Evolutionary conservation across 2,888 invertebrate species (phyloP).

Genomic region (Lomographa bimaculata): DNA sequence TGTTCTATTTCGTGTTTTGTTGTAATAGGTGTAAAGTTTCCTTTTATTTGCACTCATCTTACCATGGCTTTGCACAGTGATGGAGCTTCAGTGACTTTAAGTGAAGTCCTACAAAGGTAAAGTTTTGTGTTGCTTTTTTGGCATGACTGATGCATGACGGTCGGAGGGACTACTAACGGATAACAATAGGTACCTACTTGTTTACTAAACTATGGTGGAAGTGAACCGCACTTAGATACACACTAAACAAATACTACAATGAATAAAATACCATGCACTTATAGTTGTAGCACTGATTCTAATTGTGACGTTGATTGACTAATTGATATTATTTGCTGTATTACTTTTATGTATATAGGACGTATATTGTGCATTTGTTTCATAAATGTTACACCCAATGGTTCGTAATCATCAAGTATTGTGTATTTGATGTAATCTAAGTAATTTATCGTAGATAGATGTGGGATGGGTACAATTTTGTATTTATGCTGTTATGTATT

Average conservation of each 20-base stretch:
- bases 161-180: conserved; percentile 41
- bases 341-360: conserved; percentile 1
- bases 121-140: conserved; percentile 77
- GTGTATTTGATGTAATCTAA: conserved; percentile 1
- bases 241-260: conserved; percentile 26
- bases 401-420: too few species aligned
- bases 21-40: conserved; percentile 47
- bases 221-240: conserved; percentile 30
- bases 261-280: conserved; percentile 73
- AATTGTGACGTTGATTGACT: conserved; percentile 7
- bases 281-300: conserved; percentile 10
- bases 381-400: too few species aligned
- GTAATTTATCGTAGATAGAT: conserved; percentile 9
- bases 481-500: conserved; percentile 12
- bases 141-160: conserved; percentile 62
- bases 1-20: conserved; percentile 41
- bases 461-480: conserved; percentile 18
- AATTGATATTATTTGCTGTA: conserved; percentile 2
- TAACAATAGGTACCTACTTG: conserved; percentile 31
- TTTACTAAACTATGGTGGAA: conserved; percentile 26
- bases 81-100: conserved; percentile 72
- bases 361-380: conserved; percentile 3
- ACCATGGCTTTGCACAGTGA: conserved; percentile 77
- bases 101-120: conserved; percentile 74
- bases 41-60: conserved; percentile 63